phyloP scores from a whole-genome alignment of 2,113 vertebrate species.

The Labeo catla region DNA sequence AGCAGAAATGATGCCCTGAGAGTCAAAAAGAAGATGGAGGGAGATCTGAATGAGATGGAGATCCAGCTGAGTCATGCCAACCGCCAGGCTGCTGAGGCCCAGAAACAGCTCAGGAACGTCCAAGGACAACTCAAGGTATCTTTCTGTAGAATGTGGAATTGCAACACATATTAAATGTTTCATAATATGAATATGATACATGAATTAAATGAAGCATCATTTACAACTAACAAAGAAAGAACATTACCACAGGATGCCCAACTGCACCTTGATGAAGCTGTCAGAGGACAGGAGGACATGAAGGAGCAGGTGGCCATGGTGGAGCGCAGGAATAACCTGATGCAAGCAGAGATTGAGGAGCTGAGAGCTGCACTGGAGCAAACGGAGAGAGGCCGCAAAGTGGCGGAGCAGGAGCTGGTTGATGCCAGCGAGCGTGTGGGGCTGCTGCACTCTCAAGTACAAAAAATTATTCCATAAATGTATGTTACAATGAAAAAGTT shows the following conservation, averaged over 20 bases:
- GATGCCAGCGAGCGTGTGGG: constrained; percentile 80
- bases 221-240: not conserved
- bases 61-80: too few species aligned
- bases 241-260: constrained; percentile 76
- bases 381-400: constrained; percentile 84
- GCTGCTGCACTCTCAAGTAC: not conserved
- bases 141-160: not conserved
- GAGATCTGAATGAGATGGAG: too few species aligned
- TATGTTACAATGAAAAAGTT: not conserved
- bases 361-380: constrained; percentile 84
- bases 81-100: too few species aligned
- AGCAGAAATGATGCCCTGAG: too few species aligned
- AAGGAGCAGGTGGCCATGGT: constrained; percentile 87
- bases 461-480: not conserved
- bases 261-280: constrained; percentile 43
- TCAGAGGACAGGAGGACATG: constrained; percentile 80
- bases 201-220: not conserved
- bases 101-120: too few species aligned
- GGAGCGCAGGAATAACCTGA: constrained; percentile 85
- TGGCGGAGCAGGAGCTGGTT: constrained; percentile 88
- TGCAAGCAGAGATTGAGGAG: constrained; percentile 87
- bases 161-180: not conserved
- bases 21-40: too few species aligned
- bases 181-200: not conserved
- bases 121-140: not conserved